These are phyloP conservation scores for Agriotes lineatus DNA, from an alignment of 2,888 invertebrate species.

Conservation along the genomic window DNA sequence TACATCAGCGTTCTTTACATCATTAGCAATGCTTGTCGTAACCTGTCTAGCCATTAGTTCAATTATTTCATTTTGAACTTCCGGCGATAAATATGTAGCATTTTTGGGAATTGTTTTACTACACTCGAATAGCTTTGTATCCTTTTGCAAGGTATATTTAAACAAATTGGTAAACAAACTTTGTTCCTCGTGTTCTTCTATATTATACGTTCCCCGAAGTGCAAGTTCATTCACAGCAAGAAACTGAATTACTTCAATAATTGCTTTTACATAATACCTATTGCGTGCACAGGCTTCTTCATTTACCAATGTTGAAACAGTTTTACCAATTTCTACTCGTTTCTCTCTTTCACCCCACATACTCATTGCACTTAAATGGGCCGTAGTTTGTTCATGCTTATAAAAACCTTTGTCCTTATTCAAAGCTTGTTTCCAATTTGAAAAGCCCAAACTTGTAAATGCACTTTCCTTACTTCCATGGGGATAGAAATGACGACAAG, in stretches of 20 bases:
- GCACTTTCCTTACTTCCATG: neutral
- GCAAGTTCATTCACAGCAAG: slow-evolving; percentile 56
- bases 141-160: slow-evolving; percentile 19
- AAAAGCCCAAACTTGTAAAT: too few species aligned
- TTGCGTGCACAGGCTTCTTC: neutral
- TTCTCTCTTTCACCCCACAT: too few species aligned
- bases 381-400: too few species aligned
- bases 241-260: slow-evolving; percentile 35
- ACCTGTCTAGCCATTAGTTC: neutral
- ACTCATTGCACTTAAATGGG: too few species aligned
- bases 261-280: slow-evolving; percentile 3
- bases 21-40: slow-evolving; percentile 5
- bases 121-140: neutral
- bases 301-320: neutral
- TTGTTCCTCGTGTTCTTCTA: slow-evolving; percentile 30
- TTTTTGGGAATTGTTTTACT: slow-evolving; percentile 11
- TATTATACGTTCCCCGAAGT: slow-evolving; percentile 47
- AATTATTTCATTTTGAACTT: slow-evolving; percentile 32
- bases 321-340: neutral
- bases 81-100: slow-evolving; percentile 28
- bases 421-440: too few species aligned
- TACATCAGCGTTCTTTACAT: slow-evolving; percentile 28
- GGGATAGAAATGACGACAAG: too few species aligned
- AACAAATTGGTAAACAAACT: slow-evolving; percentile 28
- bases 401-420: too few species aligned